These are phyloP conservation scores for Stegodyphus mimosarum DNA, from an alignment of 1,140 invertebrate species.

Conservation along the genomic window DNA sequence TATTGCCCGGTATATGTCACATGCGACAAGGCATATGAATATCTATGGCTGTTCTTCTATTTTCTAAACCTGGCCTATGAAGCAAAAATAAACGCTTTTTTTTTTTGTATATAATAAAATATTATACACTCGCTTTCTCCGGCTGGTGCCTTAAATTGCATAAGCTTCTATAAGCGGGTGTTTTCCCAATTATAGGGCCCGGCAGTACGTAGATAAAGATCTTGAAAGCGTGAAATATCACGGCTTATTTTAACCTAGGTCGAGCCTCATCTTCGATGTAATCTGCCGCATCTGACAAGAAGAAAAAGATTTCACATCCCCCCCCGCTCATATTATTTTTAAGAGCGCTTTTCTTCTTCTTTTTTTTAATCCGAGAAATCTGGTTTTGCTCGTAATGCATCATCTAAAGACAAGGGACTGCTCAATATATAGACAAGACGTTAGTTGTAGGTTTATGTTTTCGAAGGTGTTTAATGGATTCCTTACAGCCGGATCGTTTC, in stretches of 20 bases:
- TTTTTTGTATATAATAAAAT: conserved; percentile 18
- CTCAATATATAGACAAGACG: not conserved
- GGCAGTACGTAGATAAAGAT: conserved; percentile 35
- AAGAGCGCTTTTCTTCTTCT: conserved; percentile 6
- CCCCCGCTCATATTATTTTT: conserved; percentile 15
- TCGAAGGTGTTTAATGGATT: too few species aligned
- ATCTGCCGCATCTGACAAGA: conserved; percentile 10
- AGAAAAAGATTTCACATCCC: not conserved
- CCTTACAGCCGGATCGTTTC: too few species aligned
- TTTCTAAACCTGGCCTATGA: too few species aligned
- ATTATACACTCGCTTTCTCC: not conserved
- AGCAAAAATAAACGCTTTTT: too few species aligned
- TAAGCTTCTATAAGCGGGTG: conserved; percentile 22
- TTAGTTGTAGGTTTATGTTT: conserved; percentile 24
- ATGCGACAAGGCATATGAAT: too few species aligned
- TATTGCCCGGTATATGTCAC: too few species aligned
- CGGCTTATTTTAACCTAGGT: conserved; percentile 13
- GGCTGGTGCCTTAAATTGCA: conserved; percentile 8
- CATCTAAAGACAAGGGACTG: conserved; percentile 34
- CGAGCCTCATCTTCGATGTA: conserved; percentile 18
- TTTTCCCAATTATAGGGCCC: conserved; percentile 54
- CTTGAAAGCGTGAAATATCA: conserved; percentile 51
- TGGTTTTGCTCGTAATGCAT: conserved; percentile 22
- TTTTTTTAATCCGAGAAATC: conserved; percentile 9
- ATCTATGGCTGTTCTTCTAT: too few species aligned